These are phyloP conservation scores for Eupithecia dodoneata DNA, from an alignment of 2,888 invertebrate species.

Conservation along the genomic window DNA sequence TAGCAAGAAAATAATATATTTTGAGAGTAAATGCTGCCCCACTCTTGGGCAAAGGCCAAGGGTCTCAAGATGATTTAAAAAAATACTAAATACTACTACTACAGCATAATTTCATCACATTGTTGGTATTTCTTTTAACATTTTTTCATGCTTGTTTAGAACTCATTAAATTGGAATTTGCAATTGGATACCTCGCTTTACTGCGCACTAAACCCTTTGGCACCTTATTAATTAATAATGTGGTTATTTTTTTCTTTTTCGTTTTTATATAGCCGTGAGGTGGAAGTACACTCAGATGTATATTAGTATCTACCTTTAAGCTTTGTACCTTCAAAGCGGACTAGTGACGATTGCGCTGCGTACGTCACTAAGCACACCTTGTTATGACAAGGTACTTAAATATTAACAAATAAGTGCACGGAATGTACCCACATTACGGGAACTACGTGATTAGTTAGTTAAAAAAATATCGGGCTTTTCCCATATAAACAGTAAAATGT, in stretches of 20 bases:
- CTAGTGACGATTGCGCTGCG: no score
- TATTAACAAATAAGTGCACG: background rate
- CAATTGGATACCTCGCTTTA: conserved; percentile 18
- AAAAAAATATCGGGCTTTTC: background rate
- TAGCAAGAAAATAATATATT: background rate
- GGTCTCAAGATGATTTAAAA: background rate
- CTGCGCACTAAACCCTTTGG: background rate
- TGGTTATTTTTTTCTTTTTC: no score
- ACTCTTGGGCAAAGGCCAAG: background rate
- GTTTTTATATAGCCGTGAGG: background rate
- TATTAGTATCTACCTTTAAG: background rate
- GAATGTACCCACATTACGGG: background rate
- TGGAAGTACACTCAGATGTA: background rate
- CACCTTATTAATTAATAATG: background rate
- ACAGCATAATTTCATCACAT: background rate
- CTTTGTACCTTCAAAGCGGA: background rate
- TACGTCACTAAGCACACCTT: background rate
- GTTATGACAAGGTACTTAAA: background rate
- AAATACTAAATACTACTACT: background rate
- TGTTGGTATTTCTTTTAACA: background rate
- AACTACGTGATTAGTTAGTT: background rate
- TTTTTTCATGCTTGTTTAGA: conserved; percentile 14
- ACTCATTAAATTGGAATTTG: conserved; percentile 22
- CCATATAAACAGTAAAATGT: background rate
- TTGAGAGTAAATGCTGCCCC: background rate